A percentile compares a stretch with the other conserved stretches of the same genome.
Conservation (phyloP, 1,140 invertebrate species). For the Philopotamus ludificatus region DNA sequence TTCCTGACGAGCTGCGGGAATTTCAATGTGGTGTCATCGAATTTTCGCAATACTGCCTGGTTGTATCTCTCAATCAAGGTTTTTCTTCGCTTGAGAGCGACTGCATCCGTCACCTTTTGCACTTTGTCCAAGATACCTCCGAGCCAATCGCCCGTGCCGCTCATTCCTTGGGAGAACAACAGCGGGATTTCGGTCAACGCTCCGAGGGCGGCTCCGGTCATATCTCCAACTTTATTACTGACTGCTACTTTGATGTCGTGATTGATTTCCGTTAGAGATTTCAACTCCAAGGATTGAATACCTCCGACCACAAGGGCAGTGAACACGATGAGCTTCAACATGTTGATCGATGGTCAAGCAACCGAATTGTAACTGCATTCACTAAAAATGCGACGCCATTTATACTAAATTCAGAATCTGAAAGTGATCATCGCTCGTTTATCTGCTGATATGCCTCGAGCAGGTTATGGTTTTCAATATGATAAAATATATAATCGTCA, state of each 20-base stretch:
- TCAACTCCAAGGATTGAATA: not conserved
- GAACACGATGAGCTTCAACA: not conserved
- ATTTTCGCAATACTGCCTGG: not conserved
- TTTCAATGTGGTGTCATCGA: not conserved
- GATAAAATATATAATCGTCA: too few species aligned
- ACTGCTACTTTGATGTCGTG: not conserved
- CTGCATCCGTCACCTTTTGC: not conserved
- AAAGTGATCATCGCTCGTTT: too few species aligned
- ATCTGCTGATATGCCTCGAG: too few species aligned
- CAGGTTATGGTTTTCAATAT: too few species aligned
- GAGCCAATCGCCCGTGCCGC: slow-evolving; percentile 24
- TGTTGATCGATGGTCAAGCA: too few species aligned
- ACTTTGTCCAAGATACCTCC: slow-evolving; percentile 21
- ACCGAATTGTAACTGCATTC: too few species aligned
- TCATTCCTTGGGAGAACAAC: slow-evolving; percentile 13
- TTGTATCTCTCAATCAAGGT: not conserved
- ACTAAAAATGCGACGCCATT: too few species aligned
- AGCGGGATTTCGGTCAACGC: slow-evolving; percentile 19
- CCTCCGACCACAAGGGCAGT: not conserved
- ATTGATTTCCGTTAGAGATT: not conserved
- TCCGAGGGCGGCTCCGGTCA: not conserved
- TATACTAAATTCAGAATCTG: too few species aligned
- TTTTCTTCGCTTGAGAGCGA: not conserved
- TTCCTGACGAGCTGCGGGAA: slow-evolving; percentile 50
- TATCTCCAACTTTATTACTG: slow-evolving; percentile 1